Percentiles rank a stretch among this genome's conserved stretches.
These are phyloP conservation scores for Megathymus violae DNA, from an alignment of 1,140 invertebrate species.

Conservation along the genomic window DNA sequence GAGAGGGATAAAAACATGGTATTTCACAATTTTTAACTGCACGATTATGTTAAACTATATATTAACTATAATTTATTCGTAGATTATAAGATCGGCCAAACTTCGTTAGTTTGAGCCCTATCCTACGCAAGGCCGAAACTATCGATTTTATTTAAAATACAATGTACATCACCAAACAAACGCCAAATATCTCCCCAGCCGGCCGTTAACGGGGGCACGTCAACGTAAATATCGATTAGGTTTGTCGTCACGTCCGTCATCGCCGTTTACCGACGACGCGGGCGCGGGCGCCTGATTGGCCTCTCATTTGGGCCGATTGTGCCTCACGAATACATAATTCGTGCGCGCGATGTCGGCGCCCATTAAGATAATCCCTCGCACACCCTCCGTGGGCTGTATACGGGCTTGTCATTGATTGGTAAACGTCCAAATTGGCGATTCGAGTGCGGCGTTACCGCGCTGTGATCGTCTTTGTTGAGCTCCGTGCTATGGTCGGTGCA, in stretches of 20 bases:
- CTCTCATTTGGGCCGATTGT: conserved; percentile 75
- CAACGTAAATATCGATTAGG: conserved; percentile 34
- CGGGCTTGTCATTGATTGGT: conserved; percentile 57
- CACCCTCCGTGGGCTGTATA: conserved; percentile 38
- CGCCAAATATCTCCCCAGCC: background rate
- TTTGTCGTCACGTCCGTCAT: conserved; percentile 38
- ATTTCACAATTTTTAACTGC: too few relatives aligned
- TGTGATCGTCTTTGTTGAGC: conserved; percentile 1
- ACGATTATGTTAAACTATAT: too few relatives aligned
- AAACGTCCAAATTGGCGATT: conserved; percentile 38
- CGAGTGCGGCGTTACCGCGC: background rate
- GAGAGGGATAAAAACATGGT: too few relatives aligned
- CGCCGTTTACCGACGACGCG: conserved; percentile 49
- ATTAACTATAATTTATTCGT: too few relatives aligned
- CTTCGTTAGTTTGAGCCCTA: too few relatives aligned
- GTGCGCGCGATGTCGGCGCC: conserved; percentile 48
- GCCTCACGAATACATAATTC: conserved; percentile 69
- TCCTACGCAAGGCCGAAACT: too few relatives aligned
- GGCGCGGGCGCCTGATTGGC: conserved; percentile 64
- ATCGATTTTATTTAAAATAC: background rate
- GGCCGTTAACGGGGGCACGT: background rate
- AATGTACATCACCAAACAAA: background rate
- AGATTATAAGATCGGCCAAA: too few relatives aligned
- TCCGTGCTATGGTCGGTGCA: background rate
- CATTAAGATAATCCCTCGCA: conserved; percentile 70